Evolutionary conservation across 2,888 invertebrate species (phyloP), one percentile per base, ranked within the genome.

Genomic region (Caenorhabditis wallacei): DNA sequence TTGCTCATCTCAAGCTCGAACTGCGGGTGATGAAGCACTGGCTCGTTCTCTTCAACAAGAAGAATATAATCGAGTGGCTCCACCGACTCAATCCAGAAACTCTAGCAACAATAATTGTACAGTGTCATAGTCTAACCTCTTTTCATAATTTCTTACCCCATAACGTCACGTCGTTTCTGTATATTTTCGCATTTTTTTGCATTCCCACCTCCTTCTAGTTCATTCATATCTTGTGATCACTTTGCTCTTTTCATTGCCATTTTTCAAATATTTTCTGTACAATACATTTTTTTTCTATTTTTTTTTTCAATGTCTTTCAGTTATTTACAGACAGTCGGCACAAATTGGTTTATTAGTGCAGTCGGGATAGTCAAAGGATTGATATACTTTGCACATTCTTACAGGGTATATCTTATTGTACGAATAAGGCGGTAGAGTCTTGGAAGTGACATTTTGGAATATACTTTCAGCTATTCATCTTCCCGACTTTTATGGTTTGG

Each of bases 31-130:
- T 26, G 83, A 83, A 70, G 71, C 64, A 10, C 20, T 83, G 22
- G 83, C 83, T 0, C 57, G 83, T n/a, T 71, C 79, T 0, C 59
- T 83, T 4, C 83, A 83, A 46, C 76, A 83, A 53, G 72, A 83
- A 59, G 83, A 83, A 26, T 83, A 82, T 48, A 70, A 79, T 46
- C 40, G 76, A 24, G 48, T 61, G 1, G 51, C 61, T n/a, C 43
- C 68, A 0, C 54, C 56, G 5, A 30, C 30, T 16, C 59, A 69
- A 37, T 16, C 75, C 2, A 46, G 74, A 59, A 68, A 54, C 18
- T 68, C 51, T 24, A 37, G 30, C 13, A 68, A 68, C 11, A 30
- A 30, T 30, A 30, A 30, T 30, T 76, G 76, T 16, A 30, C 51
- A 4, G 37, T 76, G 30, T 53, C 68, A 46, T 75, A 51, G 40